A percentile compares a stretch with the other conserved stretches of the same genome.
Evolutionary conservation across 2,113 vertebrate genomes (phyloP).

Genomic region (Cephalopterus ornatus): DNA sequence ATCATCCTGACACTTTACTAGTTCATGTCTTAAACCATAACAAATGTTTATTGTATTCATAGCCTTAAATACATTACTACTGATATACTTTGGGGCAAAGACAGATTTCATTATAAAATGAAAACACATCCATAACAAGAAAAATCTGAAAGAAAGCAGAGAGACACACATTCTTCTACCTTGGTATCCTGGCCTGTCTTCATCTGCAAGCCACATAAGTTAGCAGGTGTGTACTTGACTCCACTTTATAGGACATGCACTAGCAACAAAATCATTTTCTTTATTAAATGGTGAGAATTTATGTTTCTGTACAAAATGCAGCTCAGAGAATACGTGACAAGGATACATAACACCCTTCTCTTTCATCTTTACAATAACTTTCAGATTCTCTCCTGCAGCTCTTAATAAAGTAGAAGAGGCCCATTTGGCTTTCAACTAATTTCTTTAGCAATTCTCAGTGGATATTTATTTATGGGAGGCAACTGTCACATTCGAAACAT

Average conservation of each 20-base stretch:
- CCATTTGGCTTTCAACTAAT: background rate
- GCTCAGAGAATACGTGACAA: background rate
- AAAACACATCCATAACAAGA: background rate
- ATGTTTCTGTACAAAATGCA: background rate
- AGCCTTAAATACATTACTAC: background rate
- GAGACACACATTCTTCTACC: background rate
- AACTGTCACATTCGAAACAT: background rate
- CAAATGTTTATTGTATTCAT: background rate
- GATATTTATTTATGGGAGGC: background rate
- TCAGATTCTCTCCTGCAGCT: background rate
- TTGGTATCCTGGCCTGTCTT: background rate
- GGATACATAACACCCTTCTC: background rate
- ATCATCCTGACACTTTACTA: background rate
- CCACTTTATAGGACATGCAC: background rate
- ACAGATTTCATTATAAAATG: background rate
- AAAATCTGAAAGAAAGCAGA: background rate
- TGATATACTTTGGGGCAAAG: background rate
- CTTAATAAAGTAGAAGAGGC: background rate
- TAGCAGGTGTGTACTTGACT: background rate
- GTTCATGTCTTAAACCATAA: background rate
- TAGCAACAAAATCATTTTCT: background rate
- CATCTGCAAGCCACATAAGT: background rate
- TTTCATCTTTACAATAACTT: slow-evolving; percentile 18
- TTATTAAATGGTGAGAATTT: background rate
- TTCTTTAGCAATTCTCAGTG: background rate